Evolutionary conservation across 23 tunicate species (phyloP), one percentile per base, ranked within the genome.

Genomic region (Ascidia mentula): DNA sequence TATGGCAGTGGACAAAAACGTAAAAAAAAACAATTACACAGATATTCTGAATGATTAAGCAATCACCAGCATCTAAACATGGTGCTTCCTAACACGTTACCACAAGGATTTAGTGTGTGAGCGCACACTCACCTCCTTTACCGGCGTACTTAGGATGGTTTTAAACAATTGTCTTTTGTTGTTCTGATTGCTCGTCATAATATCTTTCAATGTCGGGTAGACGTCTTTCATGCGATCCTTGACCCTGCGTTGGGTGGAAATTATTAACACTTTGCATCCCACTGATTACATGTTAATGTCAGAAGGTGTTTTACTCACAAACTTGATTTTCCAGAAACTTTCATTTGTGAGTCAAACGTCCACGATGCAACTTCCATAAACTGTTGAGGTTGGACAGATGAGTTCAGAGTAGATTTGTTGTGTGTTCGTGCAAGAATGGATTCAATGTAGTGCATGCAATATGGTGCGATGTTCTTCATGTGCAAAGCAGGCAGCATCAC

Each of bases 401-500:
- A 78, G 24, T 46, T 34, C 36, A 88, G 72, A 22, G 31, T 37
- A 13, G 24, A 65, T 18, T 9, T 36, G 32, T 81, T 30, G 22
- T 82, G 83, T 9, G 79, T 18, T 37, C 24, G 30, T 6, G 46
- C 32, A 7, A 88, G 36, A 22, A 88, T 37, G 15, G 32, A 46
- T 46, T 88, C 93, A 37, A 88, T 78, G 80, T 88, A 88, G 59
- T 40, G 60, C 72, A 88, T 79, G 24, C 75, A 82, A 70, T 80
- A 88, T 31, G 59, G 88, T 33, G 93, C 87, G 24, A 88, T 42
- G 18, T 75, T 73, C 79, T 88, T 88, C 28, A 59, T 37, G n/a
- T 77, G 80, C 0, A 88, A 26, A 40, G 75, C 45, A 17, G 93
- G 93, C 37, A 88, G 82, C 93, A 88, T 82, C 39, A 88, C 75